Evolutionary conservation across 2,113 vertebrate genomes (phyloP), one percentile per base, ranked within the genome.

Genomic region (Cathartes aura): DNA sequence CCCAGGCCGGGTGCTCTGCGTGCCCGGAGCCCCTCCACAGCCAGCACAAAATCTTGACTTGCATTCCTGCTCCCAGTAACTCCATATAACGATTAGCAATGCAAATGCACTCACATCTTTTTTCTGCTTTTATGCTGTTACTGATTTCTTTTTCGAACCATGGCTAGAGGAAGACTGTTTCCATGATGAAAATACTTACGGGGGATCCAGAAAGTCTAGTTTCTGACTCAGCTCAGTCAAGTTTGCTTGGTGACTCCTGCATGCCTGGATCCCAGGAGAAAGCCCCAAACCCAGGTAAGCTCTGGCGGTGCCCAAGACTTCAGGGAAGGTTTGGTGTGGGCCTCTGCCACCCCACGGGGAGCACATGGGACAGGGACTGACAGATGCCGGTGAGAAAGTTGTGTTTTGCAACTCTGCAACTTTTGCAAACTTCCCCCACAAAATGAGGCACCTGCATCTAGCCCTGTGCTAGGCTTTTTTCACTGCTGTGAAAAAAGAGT

Each of bases 361-460:
- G 9, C 21, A 55, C 20, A 48, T 1, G 1, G 45, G 30, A 34
- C 0, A 5, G 16, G 8, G 6, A 20, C 21, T 59, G 62, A 30
- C 26, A 90, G 45, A 43, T 26, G n/a, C 26, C 32, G 30, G 6
- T 62, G 30, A 55, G 7, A 71, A 82, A 72, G 9, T 2, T 82
- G 7, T 45, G 29, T 3, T 82, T 81, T 43, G 11, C 21, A 50
- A 11, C 14, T 52, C 38, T 63, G 34, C 27, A 63, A 62, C 19
- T 67, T 84, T 16, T 56, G n/a, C 60, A 80, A 43, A 3, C 15
- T 62, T 71, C 23, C 34, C 1, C 0, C 32, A 8, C 42, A 40
- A 62, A 81, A 81, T 6, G 32, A 87, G 26, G 29, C 17, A 47
- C 10, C 17, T 66, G 21, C 1, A 1, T 38, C 30, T 48, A 66